Evolutionary conservation across 1,140 invertebrate species (phyloP).

Genomic region (Trialeurodes vaporariorum): DNA sequence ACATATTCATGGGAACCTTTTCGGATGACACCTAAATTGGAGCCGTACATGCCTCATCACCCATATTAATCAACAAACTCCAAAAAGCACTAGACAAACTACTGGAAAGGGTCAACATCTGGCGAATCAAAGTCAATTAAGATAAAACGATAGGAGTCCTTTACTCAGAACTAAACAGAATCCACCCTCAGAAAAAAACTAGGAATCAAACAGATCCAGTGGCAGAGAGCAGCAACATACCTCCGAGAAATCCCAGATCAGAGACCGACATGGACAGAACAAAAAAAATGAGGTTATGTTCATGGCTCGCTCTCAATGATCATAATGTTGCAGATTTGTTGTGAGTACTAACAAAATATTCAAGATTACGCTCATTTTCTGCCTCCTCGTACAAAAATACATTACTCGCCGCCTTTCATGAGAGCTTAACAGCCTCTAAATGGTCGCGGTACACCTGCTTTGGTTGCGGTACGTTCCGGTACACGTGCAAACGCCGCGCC

Average conservation of each 20-base stretch:
- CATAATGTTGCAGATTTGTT: too few relatives aligned
- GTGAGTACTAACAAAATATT: too few relatives aligned
- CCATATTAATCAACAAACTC: background rate
- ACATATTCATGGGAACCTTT: constrained; percentile 6
- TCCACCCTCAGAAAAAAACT: background rate
- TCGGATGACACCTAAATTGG: constrained; percentile 11
- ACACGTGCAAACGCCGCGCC: too few relatives aligned
- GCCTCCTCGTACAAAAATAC: too few relatives aligned
- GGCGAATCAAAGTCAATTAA: constrained; percentile 7
- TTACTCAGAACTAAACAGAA: constrained; percentile 6
- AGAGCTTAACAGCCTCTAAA: too few relatives aligned
- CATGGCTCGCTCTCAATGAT: background rate
- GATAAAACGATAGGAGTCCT: constrained; percentile 6
- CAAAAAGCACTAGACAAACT: background rate
- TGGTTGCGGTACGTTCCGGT: too few relatives aligned
- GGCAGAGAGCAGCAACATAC: background rate
- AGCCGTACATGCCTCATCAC: background rate
- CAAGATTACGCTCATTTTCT: too few relatives aligned
- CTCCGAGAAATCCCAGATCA: background rate
- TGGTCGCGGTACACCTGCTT: too few relatives aligned
- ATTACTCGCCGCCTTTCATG: too few relatives aligned
- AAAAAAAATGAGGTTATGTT: background rate
- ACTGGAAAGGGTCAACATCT: background rate
- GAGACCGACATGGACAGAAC: background rate
- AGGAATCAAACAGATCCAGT: background rate